phyloP scores from a whole-genome alignment of 2,888 invertebrate species.

The Blastobasis adustella region DNA sequence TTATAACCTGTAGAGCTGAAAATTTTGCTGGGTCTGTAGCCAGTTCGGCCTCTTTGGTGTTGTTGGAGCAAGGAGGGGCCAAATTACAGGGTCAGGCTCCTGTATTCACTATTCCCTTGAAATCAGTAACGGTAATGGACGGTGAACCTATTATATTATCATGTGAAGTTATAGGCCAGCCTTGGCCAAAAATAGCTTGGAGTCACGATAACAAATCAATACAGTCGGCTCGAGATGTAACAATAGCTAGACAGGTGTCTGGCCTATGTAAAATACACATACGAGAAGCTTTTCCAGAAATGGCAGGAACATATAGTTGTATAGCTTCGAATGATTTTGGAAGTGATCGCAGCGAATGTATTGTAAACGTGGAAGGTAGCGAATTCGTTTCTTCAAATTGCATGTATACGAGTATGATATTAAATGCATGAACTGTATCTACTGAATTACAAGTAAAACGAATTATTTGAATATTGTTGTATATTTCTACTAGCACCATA shows the following conservation, averaged over 20 bases:
- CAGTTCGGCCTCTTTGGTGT: conserved; percentile 83
- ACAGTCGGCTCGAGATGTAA: conserved; percentile 84
- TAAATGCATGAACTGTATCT: conserved; percentile 3
- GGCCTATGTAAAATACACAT: conserved; percentile 88
- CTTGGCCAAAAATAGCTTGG: conserved; percentile 88
- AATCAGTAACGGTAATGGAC: conserved; percentile 88
- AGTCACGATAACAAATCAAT: conserved; percentile 82
- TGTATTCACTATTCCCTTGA: conserved; percentile 82
- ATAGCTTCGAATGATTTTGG: conserved; percentile 89
- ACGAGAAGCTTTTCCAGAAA: conserved; percentile 92
- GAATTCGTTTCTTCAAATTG: conserved; percentile 27
- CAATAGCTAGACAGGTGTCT: conserved; percentile 82
- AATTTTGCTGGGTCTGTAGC: conserved; percentile 92
- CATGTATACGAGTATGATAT: conserved; percentile 19
- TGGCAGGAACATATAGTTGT: conserved; percentile 90
- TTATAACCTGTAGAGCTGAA: conserved; percentile 91
- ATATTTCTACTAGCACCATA: conserved; percentile 9
- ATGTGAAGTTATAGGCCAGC: conserved; percentile 84
- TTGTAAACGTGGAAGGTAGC: conserved; percentile 88
- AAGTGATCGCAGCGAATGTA: conserved; percentile 83
- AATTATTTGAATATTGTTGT: background rate
- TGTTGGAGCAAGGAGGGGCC: conserved; percentile 74
- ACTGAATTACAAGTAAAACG: background rate
- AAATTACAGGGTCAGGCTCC: conserved; percentile 71
- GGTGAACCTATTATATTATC: conserved; percentile 87